These are phyloP conservation scores for Aphelenchoides besseyi DNA, from an alignment of 1,140 invertebrate species.

Conservation along the genomic window DNA sequence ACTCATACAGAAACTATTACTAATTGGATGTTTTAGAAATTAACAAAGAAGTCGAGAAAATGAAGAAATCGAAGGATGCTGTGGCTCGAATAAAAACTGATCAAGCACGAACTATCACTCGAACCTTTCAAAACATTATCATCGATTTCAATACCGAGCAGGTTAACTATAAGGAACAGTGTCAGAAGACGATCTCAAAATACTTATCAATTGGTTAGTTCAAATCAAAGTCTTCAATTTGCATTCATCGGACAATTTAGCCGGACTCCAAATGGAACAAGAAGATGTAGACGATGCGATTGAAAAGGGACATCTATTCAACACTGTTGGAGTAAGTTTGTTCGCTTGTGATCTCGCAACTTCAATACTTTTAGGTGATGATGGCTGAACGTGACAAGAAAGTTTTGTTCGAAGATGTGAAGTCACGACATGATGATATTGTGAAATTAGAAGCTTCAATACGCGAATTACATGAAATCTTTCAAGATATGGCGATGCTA, in stretches of 20 bases:
- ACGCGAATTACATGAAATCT: constrained; percentile 70
- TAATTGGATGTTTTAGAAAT: too few species aligned
- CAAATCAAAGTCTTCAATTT: neutral
- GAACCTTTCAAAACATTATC: constrained; percentile 39
- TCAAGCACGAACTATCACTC: constrained; percentile 35
- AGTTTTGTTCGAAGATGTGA: constrained; percentile 47
- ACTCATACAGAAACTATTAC: too few species aligned
- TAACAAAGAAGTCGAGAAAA: constrained; percentile 28
- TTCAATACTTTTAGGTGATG: constrained; percentile 29
- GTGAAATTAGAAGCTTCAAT: constrained; percentile 63
- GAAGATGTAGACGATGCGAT: constrained; percentile 48
- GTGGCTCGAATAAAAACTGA: constrained; percentile 41
- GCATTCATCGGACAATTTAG: constrained; percentile 27
- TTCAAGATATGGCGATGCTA: constrained; percentile 70
- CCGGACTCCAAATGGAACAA: constrained; percentile 41
- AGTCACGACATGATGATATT: constrained; percentile 48
- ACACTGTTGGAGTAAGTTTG: constrained; percentile 41
- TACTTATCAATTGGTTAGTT: constrained; percentile 41
- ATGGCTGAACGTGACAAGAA: constrained; percentile 54
- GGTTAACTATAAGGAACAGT: constrained; percentile 42
- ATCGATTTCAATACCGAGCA: constrained; percentile 41
- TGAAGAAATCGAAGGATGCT: constrained; percentile 25
- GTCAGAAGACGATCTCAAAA: constrained; percentile 34
- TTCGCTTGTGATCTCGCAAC: constrained; percentile 18
- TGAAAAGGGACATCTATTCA: constrained; percentile 47